phyloP scores from a whole-genome alignment of 2,888 invertebrate genomes.

The Salpingus planirostris region DNA sequence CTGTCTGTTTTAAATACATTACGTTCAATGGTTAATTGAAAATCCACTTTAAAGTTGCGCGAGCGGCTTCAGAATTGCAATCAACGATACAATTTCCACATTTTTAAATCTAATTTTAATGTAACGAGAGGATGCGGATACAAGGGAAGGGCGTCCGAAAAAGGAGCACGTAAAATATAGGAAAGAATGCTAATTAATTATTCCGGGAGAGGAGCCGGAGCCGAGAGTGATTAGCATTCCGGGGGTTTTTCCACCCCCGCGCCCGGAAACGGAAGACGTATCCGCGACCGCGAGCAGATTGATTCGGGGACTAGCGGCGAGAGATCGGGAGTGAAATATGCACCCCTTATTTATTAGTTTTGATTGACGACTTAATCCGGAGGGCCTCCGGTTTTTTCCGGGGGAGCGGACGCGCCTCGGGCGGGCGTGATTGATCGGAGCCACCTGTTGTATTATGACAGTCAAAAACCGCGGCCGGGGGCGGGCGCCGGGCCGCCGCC shows the following conservation, averaged over 20 bases:
- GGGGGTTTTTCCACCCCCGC: constrained; percentile 12
- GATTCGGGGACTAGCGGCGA: constrained; percentile 40
- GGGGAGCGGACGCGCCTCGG: no score
- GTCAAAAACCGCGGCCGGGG: no score
- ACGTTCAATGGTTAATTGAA: constrained; percentile 43
- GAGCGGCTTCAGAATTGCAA: constrained; percentile 35
- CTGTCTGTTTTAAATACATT: constrained; percentile 37
- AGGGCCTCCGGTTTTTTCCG: no score
- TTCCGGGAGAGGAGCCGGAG: constrained; percentile 44
- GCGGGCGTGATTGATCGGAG: no score
- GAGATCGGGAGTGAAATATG: constrained; percentile 43
- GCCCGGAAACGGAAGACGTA: constrained; percentile 3
- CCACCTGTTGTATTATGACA: no score
- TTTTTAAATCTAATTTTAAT: constrained; percentile 39
- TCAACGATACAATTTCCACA: constrained; percentile 43
- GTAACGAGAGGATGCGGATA: constrained; percentile 31
- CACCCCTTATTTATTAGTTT: constrained; percentile 40
- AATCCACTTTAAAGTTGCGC: constrained; percentile 41
- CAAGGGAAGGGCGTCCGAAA: constrained; percentile 32
- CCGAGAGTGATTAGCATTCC: constrained; percentile 25
- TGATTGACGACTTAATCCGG: no score
- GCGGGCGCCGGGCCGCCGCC: no score
- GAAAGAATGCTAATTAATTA: constrained; percentile 54
- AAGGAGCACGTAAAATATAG: constrained; percentile 42
- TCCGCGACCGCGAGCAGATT: constrained; percentile 29